Conservation (phyloP, 2,797 vertebrate species). For the Pantherophis alleghaniensis region DNA sequence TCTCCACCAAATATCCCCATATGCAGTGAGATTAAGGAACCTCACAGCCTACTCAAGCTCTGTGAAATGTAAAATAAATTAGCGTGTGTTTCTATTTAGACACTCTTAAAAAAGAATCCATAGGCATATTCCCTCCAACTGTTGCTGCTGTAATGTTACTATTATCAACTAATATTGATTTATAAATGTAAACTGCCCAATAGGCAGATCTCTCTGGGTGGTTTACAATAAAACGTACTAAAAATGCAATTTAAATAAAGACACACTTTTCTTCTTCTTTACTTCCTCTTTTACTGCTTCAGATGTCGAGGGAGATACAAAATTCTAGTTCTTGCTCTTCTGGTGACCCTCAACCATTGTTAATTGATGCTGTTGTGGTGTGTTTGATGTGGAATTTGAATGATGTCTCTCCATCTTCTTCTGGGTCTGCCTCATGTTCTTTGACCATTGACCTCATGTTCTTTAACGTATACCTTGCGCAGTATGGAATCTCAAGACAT, state of each 20-base stretch:
- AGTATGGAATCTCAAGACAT: not conserved
- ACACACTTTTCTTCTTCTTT: not conserved
- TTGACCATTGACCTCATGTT: not conserved
- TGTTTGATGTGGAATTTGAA: not conserved
- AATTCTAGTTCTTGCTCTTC: not conserved
- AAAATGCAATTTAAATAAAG: not conserved
- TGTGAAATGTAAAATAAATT: not conserved
- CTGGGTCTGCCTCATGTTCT: not conserved
- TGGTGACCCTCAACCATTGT: not conserved
- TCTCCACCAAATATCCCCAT: not conserved
- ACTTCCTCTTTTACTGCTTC: not conserved
- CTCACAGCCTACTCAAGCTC: not conserved
- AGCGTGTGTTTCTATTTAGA: not conserved
- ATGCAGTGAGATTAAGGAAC: not conserved
- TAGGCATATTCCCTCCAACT: not conserved
- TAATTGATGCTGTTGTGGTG: not conserved
- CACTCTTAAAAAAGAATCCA: not conserved
- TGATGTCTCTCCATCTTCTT: not conserved
- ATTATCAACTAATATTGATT: not conserved
- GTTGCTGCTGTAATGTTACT: not conserved
- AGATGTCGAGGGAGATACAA: not conserved
- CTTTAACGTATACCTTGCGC: not conserved
- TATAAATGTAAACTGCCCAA: not conserved
- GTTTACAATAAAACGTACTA: not conserved
- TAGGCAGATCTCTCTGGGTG: not conserved